Evolutionary conservation across 2,797 vertebrate genomes (phyloP), one percentile per base, ranked within the genome.

Genomic region (Hipposideros larvatus): DNA sequence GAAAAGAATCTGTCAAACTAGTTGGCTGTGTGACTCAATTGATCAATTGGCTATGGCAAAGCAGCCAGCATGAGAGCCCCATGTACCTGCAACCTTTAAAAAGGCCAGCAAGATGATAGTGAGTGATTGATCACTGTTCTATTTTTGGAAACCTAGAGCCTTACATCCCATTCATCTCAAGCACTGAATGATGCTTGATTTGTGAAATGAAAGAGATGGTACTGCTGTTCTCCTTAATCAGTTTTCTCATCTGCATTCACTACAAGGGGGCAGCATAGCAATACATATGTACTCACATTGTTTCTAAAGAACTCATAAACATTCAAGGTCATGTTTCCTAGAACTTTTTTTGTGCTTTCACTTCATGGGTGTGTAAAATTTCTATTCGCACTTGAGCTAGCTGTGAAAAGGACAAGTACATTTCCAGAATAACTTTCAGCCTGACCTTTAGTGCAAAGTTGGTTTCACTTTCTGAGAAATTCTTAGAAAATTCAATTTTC

Each of bases 61-160:
- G 43, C 0, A 65, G 28, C 43, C 46, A 92, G 65, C 80, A 63
- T 83, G 43, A 78, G 55, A 90, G 37, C 28, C 37, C 16, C n/a
- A 77, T 74, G 55, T 87, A 87, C 34, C n/a, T 92, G 74, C 53
- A 94, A 93, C 66, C 77, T 95, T 95, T 97, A 78, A 78, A 96
- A 97, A 91, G 65, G 66, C 31, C 75, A 88, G 22, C 41, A 71
- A 73, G 28, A 74, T 85, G 63, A 91, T 71, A 15, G 41, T 51
- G 53, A 96, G 48, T 94, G 65, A 96, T 71, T 68, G 78, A 94
- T 95, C 66, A 85, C 21, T 77, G 8, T 78, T 95, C 41, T 92
- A 63, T 88, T 53, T 95, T 92, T 93, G 48, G 26, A 93, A 93
- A 7, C 2, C 41, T 55, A 11, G 63, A 85, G 7, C 90, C 51